Percentiles rank a stretch among this genome's conserved stretches.
These are phyloP conservation scores for Sterrhoptilus dennistouni DNA, from an alignment of 2,113 vertebrate species.

Conservation along the genomic window DNA sequence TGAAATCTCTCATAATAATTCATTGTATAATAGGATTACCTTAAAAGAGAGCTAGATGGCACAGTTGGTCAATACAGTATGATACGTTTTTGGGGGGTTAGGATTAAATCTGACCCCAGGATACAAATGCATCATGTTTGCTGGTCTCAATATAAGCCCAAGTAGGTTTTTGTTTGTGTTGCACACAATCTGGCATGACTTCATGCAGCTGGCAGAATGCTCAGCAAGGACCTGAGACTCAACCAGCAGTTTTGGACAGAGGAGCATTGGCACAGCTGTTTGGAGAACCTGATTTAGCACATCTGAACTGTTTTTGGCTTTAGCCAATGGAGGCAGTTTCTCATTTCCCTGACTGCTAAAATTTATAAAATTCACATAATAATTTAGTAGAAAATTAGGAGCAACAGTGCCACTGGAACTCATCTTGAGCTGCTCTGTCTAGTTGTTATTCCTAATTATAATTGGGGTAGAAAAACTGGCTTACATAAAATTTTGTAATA, in stretches of 20 bases:
- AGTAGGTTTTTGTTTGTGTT: conserved; percentile 38
- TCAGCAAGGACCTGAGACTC: conserved; percentile 40
- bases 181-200: conserved; percentile 6
- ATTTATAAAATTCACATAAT: conserved; percentile 36
- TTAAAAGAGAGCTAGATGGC: conserved; percentile 28
- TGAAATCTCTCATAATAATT: conserved; percentile 30
- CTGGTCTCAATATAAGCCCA: neutral
- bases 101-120: conserved; percentile 25
- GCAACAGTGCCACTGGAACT: neutral
- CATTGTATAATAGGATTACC: conserved; percentile 47
- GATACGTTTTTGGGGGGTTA: neutral
- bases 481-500: neutral
- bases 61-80: neutral
- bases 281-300: conserved; percentile 39
- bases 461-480: neutral
- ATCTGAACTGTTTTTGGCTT: conserved; percentile 40
- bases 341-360: conserved; percentile 25
- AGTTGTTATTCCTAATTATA: neutral
- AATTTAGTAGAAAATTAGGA: conserved; percentile 20
- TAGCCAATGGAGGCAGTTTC: neutral
- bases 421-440: neutral
- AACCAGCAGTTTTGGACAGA: conserved; percentile 49
- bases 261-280: conserved; percentile 62
- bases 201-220: conserved; percentile 3
- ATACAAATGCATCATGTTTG: neutral